These are phyloP conservation scores for Brachionus koreanus DNA, from an alignment of 1,140 invertebrate genomes.

Conservation along the genomic window DNA sequence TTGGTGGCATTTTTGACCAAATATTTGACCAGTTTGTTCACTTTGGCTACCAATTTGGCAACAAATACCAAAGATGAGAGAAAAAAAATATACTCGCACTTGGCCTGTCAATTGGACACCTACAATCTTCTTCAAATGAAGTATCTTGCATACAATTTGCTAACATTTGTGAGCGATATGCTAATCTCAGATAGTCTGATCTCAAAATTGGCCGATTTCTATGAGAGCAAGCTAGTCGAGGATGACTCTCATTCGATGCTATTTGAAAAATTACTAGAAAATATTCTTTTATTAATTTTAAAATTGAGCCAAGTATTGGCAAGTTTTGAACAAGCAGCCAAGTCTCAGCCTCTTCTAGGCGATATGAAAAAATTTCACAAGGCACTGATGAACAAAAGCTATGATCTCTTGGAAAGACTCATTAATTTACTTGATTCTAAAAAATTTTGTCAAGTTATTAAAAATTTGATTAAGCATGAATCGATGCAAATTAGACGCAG, in stretches of 20 bases:
- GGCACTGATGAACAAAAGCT: slow-evolving; percentile 69
- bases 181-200: background rate
- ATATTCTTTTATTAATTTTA: slow-evolving; percentile 56
- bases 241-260: background rate
- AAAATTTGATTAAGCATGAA: slow-evolving; percentile 68
- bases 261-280: slow-evolving; percentile 19
- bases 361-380: slow-evolving; percentile 71
- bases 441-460: slow-evolving; percentile 69
- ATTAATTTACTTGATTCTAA: slow-evolving; percentile 34
- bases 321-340: slow-evolving; percentile 60
- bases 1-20: slow-evolving; percentile 36
- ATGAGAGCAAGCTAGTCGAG: background rate
- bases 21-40: slow-evolving; percentile 34
- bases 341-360: background rate
- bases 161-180: slow-evolving; percentile 39
- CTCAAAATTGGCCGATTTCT: background rate
- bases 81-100: slow-evolving; percentile 37
- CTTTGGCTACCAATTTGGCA: background rate
- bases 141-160: slow-evolving; percentile 42
- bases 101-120: slow-evolving; percentile 38
- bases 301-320: slow-evolving; percentile 66
- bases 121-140: slow-evolving; percentile 40
- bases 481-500: slow-evolving; percentile 69
- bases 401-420: slow-evolving; percentile 64
- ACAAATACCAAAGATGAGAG: background rate